These are phyloP conservation scores for Pammene fasciana DNA, from an alignment of 2,888 invertebrate genomes.

Conservation along the genomic window DNA sequence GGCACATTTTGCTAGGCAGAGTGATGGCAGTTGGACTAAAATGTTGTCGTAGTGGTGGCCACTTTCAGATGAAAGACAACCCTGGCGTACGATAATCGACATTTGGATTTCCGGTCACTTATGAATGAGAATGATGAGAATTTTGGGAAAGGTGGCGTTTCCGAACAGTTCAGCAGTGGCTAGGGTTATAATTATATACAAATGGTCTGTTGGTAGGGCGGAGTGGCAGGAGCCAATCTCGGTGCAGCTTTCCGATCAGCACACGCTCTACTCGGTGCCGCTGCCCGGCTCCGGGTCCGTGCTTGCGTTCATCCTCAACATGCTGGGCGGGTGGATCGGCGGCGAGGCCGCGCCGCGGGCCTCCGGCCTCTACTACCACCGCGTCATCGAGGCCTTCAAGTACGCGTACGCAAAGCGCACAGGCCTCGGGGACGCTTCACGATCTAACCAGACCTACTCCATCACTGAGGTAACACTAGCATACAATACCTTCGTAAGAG, in stretches of 20 bases:
- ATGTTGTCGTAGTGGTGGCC: too few relatives aligned
- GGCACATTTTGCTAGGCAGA: too few relatives aligned
- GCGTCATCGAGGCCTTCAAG: slow-evolving; percentile 94
- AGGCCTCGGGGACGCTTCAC: slow-evolving; percentile 89
- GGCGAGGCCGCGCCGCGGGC: slow-evolving; percentile 61
- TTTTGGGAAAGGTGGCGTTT: too few relatives aligned
- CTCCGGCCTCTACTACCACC: slow-evolving; percentile 86
- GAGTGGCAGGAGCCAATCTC: slow-evolving; percentile 86
- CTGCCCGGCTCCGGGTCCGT: slow-evolving; percentile 94
- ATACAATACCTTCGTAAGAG: too few relatives aligned
- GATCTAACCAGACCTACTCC: slow-evolving; percentile 54
- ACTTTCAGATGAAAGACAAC: too few relatives aligned
- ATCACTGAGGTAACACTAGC: slow-evolving; percentile 23
- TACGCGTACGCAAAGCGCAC: slow-evolving; percentile 94
- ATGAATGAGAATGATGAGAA: too few relatives aligned
- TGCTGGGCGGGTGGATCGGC: slow-evolving; percentile 85
- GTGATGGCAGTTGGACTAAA: too few relatives aligned
- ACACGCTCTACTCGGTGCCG: slow-evolving; percentile 89
- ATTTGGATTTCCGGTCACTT: too few relatives aligned
- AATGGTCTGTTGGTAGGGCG: slow-evolving; percentile 63
- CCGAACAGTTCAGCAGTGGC: too few relatives aligned
- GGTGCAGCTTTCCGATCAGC: slow-evolving; percentile 82
- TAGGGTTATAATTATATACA: too few relatives aligned
- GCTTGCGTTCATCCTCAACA: slow-evolving; percentile 91
- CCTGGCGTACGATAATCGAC: too few relatives aligned